Percentiles rank a stretch among this genome's conserved stretches.
Conservation (phyloP, 1,140 invertebrate species). For the Ips typographus region DNA sequence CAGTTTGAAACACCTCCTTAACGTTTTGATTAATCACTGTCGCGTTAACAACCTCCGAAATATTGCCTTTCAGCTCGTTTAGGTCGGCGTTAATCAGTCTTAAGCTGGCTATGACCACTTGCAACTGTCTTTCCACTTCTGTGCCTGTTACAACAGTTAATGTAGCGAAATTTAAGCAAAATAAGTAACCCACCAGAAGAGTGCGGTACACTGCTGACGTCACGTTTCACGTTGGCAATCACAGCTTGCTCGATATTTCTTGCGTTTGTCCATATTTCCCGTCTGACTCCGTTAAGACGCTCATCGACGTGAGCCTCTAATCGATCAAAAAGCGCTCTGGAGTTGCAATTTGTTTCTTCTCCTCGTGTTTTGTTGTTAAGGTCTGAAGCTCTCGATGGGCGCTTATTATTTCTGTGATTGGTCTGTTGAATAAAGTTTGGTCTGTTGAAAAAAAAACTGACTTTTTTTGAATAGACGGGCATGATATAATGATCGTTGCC, state of each 20-base stretch:
- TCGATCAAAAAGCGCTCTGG: not conserved
- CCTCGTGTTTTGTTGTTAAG: not conserved
- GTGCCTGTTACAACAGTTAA: not conserved
- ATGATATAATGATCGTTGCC: too few relatives aligned
- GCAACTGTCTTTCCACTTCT: constrained; percentile 3
- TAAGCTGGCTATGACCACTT: not conserved
- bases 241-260: not conserved
- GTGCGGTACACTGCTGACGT: too few relatives aligned
- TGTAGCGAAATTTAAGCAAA: too few relatives aligned
- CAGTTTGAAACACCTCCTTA: constrained; percentile 9
- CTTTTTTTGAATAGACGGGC: too few relatives aligned
- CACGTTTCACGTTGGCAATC: too few relatives aligned
- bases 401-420: not conserved
- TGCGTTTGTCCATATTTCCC: constrained; percentile 12
- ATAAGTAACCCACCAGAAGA: too few relatives aligned
- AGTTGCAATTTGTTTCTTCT: not conserved
- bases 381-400: not conserved
- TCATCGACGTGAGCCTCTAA: constrained; percentile 1
- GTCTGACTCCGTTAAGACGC: constrained; percentile 4
- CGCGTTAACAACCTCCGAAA: not conserved
- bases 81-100: constrained; percentile 5
- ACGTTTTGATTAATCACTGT: not conserved
- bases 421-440: too few relatives aligned
- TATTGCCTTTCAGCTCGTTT: not conserved
- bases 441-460: too few relatives aligned